phyloP scores from a whole-genome alignment of 2,797 vertebrate genomes.

The Syngnathus acus region DNA sequence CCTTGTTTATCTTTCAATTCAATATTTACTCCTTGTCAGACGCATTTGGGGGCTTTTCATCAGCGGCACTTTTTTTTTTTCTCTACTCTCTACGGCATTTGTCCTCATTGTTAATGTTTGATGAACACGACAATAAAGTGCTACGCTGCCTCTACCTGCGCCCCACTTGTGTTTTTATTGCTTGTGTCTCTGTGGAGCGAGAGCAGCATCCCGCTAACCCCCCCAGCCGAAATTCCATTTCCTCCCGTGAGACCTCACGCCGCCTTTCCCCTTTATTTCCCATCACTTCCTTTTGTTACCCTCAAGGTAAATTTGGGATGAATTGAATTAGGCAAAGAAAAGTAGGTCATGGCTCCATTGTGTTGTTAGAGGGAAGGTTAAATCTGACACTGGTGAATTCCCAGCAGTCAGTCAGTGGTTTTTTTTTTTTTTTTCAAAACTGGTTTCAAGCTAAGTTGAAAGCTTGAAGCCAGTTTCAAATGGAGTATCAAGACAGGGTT shows the following conservation, averaged over 20 bases:
- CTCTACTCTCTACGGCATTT: constrained; percentile 47
- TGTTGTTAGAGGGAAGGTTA: constrained; percentile 50
- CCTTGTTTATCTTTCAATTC: constrained; percentile 71
- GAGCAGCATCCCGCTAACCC: constrained; percentile 28
- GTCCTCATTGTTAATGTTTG: constrained; percentile 61
- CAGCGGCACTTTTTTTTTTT: constrained; percentile 30
- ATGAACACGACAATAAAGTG: constrained; percentile 55
- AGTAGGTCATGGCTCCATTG: constrained; percentile 61
- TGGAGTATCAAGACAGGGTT: background rate
- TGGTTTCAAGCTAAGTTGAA: background rate
- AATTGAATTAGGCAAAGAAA: constrained; percentile 55
- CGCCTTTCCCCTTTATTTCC: constrained; percentile 34
- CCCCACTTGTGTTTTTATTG: constrained; percentile 22
- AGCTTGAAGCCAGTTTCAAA: background rate
- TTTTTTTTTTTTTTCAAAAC: background rate
- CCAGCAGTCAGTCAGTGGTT: constrained; percentile 6
- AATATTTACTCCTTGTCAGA: constrained; percentile 76
- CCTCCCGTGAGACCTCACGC: constrained; percentile 33
- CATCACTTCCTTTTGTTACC: constrained; percentile 38
- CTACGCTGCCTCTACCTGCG: constrained; percentile 34
- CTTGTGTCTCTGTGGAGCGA: constrained; percentile 29
- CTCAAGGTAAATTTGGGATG: constrained; percentile 52
- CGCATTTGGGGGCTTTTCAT: constrained; percentile 70
- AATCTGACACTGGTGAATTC: constrained; percentile 24
- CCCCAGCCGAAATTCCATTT: constrained; percentile 17